These are phyloP conservation scores for Stenotaenia linearis DNA, from an alignment of 2,888 invertebrate species.

Conservation along the genomic window DNA sequence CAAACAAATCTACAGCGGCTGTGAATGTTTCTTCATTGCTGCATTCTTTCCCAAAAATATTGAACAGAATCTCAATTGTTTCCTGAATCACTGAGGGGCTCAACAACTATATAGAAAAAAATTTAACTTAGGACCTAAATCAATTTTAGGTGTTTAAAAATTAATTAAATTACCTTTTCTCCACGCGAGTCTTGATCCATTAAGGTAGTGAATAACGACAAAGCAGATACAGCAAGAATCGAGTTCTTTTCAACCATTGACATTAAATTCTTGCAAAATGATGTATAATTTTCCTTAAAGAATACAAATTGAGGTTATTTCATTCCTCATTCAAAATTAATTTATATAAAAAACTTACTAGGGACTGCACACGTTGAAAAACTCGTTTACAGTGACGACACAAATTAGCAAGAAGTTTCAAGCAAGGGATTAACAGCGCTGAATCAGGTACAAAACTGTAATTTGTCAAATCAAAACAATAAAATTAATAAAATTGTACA, in stretches of 20 bases:
- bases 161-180: background rate
- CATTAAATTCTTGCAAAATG: conserved; percentile 27
- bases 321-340: too few relatives aligned
- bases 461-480: too few relatives aligned
- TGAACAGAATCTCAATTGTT: background rate
- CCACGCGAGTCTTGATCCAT: background rate
- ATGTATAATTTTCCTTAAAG: conserved; percentile 30
- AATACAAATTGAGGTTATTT: conserved; percentile 32
- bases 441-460: background rate
- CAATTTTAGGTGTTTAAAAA: background rate
- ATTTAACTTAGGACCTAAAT: background rate
- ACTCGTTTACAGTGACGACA: background rate
- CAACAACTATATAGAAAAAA: background rate
- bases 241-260: background rate
- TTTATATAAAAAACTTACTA: too few relatives aligned
- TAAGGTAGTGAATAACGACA: background rate
- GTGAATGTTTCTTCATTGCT: background rate
- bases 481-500: too few relatives aligned
- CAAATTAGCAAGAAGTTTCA: background rate
- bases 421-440: background rate
- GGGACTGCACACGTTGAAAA: background rate
- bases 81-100: background rate
- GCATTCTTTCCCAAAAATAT: background rate
- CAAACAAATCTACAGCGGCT: background rate
- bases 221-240: background rate